phyloP scores from a whole-genome alignment of 2,113 vertebrate species.

The Oenanthe melanoleuca region DNA sequence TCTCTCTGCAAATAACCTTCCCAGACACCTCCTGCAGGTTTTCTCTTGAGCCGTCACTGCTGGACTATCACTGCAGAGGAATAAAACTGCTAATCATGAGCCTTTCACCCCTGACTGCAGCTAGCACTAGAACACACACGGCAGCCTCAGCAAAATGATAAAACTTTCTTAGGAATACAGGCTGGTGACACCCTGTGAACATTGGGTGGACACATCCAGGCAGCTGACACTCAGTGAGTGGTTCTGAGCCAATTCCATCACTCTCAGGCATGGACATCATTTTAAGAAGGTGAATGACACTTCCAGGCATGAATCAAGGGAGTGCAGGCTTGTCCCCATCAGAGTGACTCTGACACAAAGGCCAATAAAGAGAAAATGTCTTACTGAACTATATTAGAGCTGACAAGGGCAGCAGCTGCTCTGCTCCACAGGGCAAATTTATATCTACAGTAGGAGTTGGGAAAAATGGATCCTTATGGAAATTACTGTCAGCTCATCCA shows the following conservation, averaged over 20 bases:
- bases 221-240: background rate
- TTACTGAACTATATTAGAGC: background rate
- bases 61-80: background rate
- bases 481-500: background rate
- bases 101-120: fast-evolving
- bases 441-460: background rate
- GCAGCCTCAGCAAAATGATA: background rate
- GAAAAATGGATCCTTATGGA: background rate
- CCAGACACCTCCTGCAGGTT: background rate
- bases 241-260: background rate
- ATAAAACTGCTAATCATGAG: background rate
- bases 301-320: background rate
- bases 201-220: background rate
- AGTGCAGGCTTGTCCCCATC: background rate
- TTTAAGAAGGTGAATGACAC: background rate
- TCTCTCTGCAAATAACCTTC: background rate
- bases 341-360: background rate
- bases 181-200: background rate
- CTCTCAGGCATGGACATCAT: fast-evolving
- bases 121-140: fast-evolving
- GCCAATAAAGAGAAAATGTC: background rate
- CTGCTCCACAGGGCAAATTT: background rate
- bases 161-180: background rate
- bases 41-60: background rate
- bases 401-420: conserved; percentile 8